Evolutionary conservation across 1,140 invertebrate species (phyloP).

Genomic region (Stenopsyche tienmushanensis): DNA sequence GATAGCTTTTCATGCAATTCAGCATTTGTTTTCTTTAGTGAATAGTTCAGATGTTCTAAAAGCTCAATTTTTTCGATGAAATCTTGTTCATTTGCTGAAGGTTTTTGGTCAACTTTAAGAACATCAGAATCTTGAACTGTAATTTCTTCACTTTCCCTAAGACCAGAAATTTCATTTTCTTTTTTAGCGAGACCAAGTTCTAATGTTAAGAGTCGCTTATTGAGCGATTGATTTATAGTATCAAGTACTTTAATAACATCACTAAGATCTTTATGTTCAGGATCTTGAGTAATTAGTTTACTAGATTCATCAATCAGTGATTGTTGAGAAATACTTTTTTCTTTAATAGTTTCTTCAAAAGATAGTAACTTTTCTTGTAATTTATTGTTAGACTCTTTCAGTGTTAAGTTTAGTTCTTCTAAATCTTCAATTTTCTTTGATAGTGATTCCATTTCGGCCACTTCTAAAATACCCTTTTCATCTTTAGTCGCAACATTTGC

Average conservation of each 20-base stretch:
- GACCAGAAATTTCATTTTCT: not conserved
- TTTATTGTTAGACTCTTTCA: slow-evolving; percentile 56
- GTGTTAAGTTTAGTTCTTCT: slow-evolving; percentile 57
- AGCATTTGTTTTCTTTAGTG: slow-evolving; percentile 56
- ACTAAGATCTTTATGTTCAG: not conserved
- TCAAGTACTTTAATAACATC: not conserved
- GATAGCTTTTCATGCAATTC: slow-evolving; percentile 58
- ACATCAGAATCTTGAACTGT: not conserved
- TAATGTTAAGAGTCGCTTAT: not conserved
- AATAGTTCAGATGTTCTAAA: slow-evolving; percentile 57
- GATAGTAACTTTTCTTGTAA: slow-evolving; percentile 55
- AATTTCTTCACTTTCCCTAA: not conserved
- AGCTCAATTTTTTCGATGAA: slow-evolving; percentile 53
- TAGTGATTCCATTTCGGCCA: slow-evolving; percentile 52
- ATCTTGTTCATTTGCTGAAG: slow-evolving; percentile 42
- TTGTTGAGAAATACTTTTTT: not conserved
- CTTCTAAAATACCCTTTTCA: slow-evolving; percentile 54
- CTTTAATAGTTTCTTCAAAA: slow-evolving; percentile 37
- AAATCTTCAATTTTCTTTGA: slow-evolving; percentile 54
- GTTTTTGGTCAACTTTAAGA: not conserved
- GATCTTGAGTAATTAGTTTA: too few species aligned
- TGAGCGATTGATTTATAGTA: not conserved
- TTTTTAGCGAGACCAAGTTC: not conserved
- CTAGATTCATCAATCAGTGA: too few species aligned
- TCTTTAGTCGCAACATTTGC: slow-evolving; percentile 43